Conservation (phyloP, 2,113 vertebrate genomes). For the Lampris incognitus region DNA sequence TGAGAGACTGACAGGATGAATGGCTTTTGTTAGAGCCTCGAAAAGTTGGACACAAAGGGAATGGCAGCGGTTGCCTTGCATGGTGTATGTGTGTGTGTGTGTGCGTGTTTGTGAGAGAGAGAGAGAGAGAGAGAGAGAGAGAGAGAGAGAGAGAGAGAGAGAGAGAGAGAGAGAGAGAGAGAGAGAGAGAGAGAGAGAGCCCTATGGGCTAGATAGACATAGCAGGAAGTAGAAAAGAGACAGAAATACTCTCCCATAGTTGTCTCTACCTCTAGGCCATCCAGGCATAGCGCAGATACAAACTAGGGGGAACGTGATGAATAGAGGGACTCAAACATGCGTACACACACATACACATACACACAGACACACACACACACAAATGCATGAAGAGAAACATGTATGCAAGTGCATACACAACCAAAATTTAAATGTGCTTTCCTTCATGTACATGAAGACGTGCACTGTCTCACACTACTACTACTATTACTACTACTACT, state of each 20-base stretch:
- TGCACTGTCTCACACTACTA: too few species aligned
- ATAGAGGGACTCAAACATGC: constrained; percentile 30
- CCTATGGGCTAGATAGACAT: constrained; percentile 56
- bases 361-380: not conserved
- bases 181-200: not conserved
- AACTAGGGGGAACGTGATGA: not conserved
- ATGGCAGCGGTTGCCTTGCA: constrained; percentile 44
- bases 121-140: not conserved
- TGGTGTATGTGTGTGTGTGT: constrained; percentile 14
- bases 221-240: constrained; percentile 60
- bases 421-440: constrained; percentile 14
- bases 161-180: not conserved
- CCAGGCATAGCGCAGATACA: constrained; percentile 10
- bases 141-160: not conserved
- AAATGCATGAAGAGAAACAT: not conserved
- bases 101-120: not conserved
- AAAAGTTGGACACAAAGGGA: constrained; percentile 69
- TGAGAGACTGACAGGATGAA: constrained; percentile 71
- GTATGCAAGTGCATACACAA: constrained; percentile 13
- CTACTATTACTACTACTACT: too few species aligned
- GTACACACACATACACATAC: constrained; percentile 11
- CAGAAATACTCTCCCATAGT: constrained; percentile 59
- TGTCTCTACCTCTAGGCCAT: constrained; percentile 55
- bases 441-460: constrained; percentile 6
- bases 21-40: constrained; percentile 75